These are phyloP conservation scores for Myiozetetes cayanensis DNA, from an alignment of 2,113 vertebrate species.

Conservation along the genomic window DNA sequence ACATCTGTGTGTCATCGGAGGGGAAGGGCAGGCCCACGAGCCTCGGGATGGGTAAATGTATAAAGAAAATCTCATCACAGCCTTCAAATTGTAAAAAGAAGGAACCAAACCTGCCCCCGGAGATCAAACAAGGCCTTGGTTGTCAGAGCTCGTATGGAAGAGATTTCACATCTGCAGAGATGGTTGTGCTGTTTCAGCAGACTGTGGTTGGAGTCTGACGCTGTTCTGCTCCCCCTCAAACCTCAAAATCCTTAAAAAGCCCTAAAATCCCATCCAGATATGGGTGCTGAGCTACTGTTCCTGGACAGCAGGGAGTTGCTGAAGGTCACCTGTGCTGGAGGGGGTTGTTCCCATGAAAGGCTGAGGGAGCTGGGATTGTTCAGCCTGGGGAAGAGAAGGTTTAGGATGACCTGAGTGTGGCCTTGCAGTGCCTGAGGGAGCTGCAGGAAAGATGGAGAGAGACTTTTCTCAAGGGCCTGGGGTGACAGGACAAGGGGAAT, in stretches of 20 bases:
- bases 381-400: neutral
- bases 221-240: neutral
- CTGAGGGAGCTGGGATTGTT: neutral
- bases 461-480: rapidly evolving
- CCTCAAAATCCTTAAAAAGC: neutral
- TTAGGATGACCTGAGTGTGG: neutral
- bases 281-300: neutral
- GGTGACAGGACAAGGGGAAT: neutral
- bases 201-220: neutral
- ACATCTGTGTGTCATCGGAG: conserved; percentile 16
- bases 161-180: neutral
- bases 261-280: neutral
- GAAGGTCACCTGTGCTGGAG: neutral
- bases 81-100: neutral
- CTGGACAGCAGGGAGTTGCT: neutral
- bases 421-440: neutral
- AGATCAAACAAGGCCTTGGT: conserved; percentile 13
- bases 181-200: neutral
- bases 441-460: neutral
- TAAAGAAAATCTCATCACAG: neutral
- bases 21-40: neutral
- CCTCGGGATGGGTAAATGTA: neutral
- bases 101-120: neutral
- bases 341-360: rapidly evolving
- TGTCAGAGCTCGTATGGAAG: neutral